A percentile compares a stretch with the other conserved stretches of the same genome.
Evolutionary conservation across 1,140 invertebrate genomes (phyloP).

Genomic region (Chymomyza costata): DNA sequence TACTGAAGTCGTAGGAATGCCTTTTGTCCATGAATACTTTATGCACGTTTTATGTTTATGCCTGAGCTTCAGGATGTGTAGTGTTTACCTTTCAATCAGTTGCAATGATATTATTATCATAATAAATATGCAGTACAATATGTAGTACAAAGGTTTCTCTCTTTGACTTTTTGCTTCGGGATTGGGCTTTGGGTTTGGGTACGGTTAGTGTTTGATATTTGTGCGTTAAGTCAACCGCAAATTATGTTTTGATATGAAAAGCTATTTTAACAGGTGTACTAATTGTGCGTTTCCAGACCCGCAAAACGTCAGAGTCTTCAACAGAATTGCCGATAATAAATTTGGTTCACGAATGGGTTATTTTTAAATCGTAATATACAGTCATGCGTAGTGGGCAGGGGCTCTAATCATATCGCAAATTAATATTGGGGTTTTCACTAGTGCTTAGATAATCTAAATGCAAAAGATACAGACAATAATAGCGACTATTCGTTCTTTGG

Average conservation of each 20-base stretch:
- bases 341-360: no score
- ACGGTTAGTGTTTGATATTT: constrained; percentile 31
- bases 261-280: constrained; percentile 34
- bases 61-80: constrained; percentile 20
- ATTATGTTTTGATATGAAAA: constrained; percentile 41
- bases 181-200: no score
- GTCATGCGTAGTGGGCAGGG: no score
- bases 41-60: no score
- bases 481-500: no score
- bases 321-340: no score
- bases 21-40: constrained; percentile 24
- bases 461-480: no score
- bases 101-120: constrained; percentile 47
- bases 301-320: no score
- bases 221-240: constrained; percentile 55
- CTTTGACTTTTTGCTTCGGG: constrained; percentile 1
- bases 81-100: constrained; percentile 69
- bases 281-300: constrained; percentile 14
- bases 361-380: no score
- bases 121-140: constrained; percentile 31
- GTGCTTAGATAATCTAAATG: no score
- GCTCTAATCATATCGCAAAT: no score
- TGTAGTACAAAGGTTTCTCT: constrained; percentile 1
- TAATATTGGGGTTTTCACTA: no score
- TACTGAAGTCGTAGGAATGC: constrained; percentile 24